Conservation (phyloP, 2,797 vertebrate species). For the Bucorvus abyssinicus region DNA sequence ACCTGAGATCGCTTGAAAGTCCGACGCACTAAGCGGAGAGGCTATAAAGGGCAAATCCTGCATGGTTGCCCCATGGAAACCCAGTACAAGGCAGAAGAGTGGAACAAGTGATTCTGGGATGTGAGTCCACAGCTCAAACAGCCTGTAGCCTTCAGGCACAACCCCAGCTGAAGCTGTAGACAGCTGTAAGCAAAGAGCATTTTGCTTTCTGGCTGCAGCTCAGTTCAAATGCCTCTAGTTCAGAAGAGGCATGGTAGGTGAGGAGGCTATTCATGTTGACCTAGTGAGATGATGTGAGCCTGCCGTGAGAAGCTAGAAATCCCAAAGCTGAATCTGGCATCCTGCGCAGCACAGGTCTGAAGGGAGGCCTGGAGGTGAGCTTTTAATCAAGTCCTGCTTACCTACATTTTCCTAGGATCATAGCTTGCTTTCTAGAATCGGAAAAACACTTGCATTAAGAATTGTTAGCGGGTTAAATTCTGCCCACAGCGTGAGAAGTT, state of each 20-base stretch:
- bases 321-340: not conserved
- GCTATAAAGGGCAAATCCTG: not conserved
- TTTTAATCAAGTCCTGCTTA: not conserved
- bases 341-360: not conserved
- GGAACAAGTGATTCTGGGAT: not conserved
- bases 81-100: not conserved
- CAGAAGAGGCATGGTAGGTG: not conserved
- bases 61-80: not conserved
- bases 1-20: not conserved
- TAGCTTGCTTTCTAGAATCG: not conserved
- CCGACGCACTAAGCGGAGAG: not conserved
- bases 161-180: not conserved
- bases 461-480: not conserved
- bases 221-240: not conserved
- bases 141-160: not conserved
- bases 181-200: not conserved
- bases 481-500: not conserved
- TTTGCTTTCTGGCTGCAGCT: not conserved
- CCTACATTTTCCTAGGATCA: not conserved
- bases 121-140: not conserved
- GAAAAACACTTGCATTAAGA: not conserved
- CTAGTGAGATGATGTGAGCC: not conserved
- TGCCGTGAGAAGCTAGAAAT: not conserved
- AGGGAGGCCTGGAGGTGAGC: not conserved
- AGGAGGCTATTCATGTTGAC: not conserved